phyloP scores from a whole-genome alignment of 2,113 vertebrate genomes.

The Patagioenas fasciata region DNA sequence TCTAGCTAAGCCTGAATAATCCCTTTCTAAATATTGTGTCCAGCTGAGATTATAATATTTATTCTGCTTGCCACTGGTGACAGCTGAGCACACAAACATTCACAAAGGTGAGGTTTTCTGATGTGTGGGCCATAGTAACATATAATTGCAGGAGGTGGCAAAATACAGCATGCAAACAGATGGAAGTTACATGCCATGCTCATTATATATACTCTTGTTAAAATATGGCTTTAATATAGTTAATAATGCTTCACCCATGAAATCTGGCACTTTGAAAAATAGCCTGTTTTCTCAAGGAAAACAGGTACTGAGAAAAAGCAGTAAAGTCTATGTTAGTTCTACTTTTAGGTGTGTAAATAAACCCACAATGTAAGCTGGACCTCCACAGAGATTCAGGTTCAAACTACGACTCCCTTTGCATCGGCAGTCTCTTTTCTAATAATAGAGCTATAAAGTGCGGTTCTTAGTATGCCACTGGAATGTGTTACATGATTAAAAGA shows the following conservation, averaged over 20 bases:
- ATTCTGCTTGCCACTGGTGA: constrained; percentile 31
- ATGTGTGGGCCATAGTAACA: background rate
- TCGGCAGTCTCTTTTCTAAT: background rate
- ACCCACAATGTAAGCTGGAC: background rate
- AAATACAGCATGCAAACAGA: constrained; percentile 19
- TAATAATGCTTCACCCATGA: background rate
- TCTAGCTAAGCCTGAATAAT: constrained; percentile 44
- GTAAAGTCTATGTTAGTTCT: constrained; percentile 19
- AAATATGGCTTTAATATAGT: constrained; percentile 40
- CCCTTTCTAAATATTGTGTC: constrained; percentile 58
- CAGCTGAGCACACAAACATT: constrained; percentile 53
- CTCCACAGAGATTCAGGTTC: background rate
- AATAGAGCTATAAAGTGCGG: background rate
- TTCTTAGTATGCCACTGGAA: background rate
- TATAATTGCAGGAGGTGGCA: constrained; percentile 23
- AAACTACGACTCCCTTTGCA: background rate
- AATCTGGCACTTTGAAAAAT: constrained; percentile 20
- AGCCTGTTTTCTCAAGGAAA: constrained; percentile 31
- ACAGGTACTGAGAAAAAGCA: constrained; percentile 12
- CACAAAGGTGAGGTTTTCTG: background rate
- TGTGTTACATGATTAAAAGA: background rate
- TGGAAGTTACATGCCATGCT: constrained; percentile 15
- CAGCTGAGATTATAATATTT: constrained; percentile 53
- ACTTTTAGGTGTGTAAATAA: constrained; percentile 32
- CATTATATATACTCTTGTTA: constrained; percentile 1